Percentiles rank a stretch among this genome's conserved stretches.
phyloP scores from a whole-genome alignment of 2,113 vertebrate genomes.

The Callaeas wilsoni region DNA sequence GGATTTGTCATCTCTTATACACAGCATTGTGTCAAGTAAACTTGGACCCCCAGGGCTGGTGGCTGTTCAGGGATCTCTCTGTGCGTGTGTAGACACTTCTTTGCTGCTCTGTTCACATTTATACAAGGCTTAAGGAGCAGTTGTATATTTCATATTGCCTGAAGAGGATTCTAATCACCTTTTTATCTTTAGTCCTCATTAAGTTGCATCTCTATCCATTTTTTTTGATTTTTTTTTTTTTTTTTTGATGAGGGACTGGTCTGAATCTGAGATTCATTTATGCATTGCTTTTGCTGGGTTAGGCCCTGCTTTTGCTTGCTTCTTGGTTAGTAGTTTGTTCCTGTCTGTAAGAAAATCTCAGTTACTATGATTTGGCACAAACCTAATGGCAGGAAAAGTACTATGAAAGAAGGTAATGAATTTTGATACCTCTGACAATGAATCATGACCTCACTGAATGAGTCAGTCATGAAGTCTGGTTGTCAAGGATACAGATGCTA shows the following conservation, averaged over 20 bases:
- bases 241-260: background rate
- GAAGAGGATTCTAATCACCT: background rate
- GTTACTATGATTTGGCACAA: constrained; percentile 9
- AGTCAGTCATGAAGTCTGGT: background rate
- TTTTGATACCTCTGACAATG: background rate
- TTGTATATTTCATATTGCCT: background rate
- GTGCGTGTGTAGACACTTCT: background rate
- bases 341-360: constrained; percentile 8
- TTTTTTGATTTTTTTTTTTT: background rate
- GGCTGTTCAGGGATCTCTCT: background rate
- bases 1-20: background rate
- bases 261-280: background rate
- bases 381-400: background rate
- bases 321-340: background rate
- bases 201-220: background rate
- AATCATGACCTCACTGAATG: constrained; percentile 2
- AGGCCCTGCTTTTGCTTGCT: background rate
- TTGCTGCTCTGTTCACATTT: background rate
- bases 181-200: background rate
- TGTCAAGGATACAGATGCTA: constrained; percentile 9
- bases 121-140: background rate
- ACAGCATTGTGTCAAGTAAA: background rate
- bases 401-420: background rate
- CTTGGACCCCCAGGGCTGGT: background rate
- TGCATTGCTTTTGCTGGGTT: background rate